Conservation (phyloP, 2,888 invertebrate genomes). For the Drosophila ochracea region DNA sequence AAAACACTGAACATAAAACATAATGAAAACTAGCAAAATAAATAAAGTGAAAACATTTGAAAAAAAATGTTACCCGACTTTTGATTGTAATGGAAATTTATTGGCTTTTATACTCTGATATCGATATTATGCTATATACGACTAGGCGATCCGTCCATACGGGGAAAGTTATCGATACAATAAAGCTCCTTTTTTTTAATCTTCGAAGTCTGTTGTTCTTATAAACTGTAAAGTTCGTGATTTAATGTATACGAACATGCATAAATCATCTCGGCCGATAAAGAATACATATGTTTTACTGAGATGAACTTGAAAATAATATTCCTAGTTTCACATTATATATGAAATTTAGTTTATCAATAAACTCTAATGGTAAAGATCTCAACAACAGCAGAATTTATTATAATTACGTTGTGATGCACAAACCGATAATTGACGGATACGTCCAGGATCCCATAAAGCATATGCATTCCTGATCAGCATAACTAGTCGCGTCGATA, state of each 20-base stretch:
- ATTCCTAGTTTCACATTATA: too few species aligned
- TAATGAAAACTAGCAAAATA: slow-evolving; percentile 79
- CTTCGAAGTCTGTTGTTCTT: not conserved
- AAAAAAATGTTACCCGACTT: slow-evolving; percentile 39
- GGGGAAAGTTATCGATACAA: not conserved
- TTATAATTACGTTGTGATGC: not conserved
- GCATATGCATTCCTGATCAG: not conserved
- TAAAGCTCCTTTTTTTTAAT: not conserved
- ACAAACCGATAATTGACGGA: not conserved
- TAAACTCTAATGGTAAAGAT: not conserved
- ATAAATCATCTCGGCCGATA: not conserved
- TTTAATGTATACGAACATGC: not conserved
- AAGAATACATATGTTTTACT: not conserved
- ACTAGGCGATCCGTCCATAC: not conserved
- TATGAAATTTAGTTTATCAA: too few species aligned
- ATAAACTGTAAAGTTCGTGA: not conserved
- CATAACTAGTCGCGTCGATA: not conserved
- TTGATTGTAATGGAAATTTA: not conserved
- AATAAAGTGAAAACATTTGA: slow-evolving; percentile 78
- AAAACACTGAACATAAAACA: slow-evolving; percentile 73
- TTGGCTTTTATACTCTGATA: not conserved
- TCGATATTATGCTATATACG: not conserved
- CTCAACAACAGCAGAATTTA: not conserved
- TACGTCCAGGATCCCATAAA: not conserved
- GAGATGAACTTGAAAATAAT: not conserved